These are phyloP conservation scores for Anagrus nilaparvatae DNA, from an alignment of 1,140 invertebrate genomes.

Conservation along the genomic window DNA sequence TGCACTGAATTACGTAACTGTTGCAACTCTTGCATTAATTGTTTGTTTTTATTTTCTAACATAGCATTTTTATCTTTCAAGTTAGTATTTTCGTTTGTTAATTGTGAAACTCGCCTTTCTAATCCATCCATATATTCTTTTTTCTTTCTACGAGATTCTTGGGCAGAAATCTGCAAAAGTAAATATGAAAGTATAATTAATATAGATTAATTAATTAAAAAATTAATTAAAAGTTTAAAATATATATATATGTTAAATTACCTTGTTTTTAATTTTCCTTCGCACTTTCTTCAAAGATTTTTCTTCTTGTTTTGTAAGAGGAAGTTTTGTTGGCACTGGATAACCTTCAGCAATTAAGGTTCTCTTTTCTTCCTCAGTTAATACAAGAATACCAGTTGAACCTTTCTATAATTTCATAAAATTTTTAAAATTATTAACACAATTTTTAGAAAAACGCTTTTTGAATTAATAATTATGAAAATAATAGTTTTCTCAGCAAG, in stretches of 20 bases:
- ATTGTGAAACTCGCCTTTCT: slow-evolving; percentile 76
- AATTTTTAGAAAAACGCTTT: no score
- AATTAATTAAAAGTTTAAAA: no score
- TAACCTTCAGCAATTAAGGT: slow-evolving; percentile 91
- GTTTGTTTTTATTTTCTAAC: slow-evolving; percentile 62
- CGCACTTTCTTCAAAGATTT: slow-evolving; percentile 96
- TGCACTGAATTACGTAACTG: slow-evolving; percentile 22
- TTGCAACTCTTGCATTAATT: slow-evolving; percentile 65
- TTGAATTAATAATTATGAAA: no score
- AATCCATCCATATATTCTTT: slow-evolving; percentile 96
- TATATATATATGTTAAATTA: slow-evolving; percentile 25
- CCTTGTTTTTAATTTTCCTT: slow-evolving; percentile 99
- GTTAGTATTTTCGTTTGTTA: slow-evolving; percentile 71
- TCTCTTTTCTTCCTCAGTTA: slow-evolving; percentile 95
- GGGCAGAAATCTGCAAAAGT: slow-evolving; percentile 78
- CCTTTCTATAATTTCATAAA: no score
- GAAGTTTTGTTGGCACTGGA: slow-evolving; percentile 85
- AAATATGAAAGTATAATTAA: slow-evolving; percentile 1
- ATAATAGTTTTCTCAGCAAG: not conserved
- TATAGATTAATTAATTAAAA: not conserved
- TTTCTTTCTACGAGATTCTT: slow-evolving; percentile 94
- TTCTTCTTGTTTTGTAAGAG: slow-evolving; percentile 93
- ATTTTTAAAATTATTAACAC: no score
- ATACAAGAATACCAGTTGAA: slow-evolving; percentile 72
- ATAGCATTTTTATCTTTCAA: slow-evolving; percentile 62